phyloP scores from a whole-genome alignment of 2,113 vertebrate genomes.

The Verasper variegatus region DNA sequence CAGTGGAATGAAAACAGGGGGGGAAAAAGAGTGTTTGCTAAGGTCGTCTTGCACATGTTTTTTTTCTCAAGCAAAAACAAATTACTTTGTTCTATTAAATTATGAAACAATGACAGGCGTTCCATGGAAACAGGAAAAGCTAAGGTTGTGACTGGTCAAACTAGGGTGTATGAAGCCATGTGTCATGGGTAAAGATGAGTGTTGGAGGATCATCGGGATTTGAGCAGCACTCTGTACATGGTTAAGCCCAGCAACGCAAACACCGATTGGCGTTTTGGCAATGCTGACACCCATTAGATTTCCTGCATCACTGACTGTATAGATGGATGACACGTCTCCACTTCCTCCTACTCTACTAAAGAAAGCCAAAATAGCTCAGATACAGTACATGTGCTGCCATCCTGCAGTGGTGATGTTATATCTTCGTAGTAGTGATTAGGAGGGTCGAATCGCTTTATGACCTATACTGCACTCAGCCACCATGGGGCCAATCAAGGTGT shows the following conservation, averaged over 20 bases:
- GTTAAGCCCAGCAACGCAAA: constrained; percentile 94
- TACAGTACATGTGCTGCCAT: too few relatives aligned
- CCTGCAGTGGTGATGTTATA: too few relatives aligned
- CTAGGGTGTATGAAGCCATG: neutral
- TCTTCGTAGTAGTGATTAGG: too few relatives aligned
- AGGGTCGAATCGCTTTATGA: too few relatives aligned
- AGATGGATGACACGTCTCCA: too few relatives aligned
- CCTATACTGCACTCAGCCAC: too few relatives aligned
- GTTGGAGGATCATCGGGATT: constrained; percentile 87
- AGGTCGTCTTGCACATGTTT: neutral
- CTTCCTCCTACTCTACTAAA: too few relatives aligned
- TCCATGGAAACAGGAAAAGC: neutral
- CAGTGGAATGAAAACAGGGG: constrained; percentile 10
- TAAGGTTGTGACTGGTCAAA: constrained; percentile 23
- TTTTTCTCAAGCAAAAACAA: neutral
- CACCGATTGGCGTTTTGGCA: constrained; percentile 49
- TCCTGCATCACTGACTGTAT: too few relatives aligned
- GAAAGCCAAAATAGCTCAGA: too few relatives aligned
- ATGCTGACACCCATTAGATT: too few relatives aligned
- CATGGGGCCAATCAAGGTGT: too few relatives aligned
- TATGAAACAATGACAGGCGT: constrained; percentile 17
- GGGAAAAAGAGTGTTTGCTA: neutral
- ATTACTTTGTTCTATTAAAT: constrained; percentile 6
- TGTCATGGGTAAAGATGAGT: neutral
- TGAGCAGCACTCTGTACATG: constrained; percentile 93